Conservation (phyloP, 2,888 invertebrate species). For the Napeogenes inachia region DNA sequence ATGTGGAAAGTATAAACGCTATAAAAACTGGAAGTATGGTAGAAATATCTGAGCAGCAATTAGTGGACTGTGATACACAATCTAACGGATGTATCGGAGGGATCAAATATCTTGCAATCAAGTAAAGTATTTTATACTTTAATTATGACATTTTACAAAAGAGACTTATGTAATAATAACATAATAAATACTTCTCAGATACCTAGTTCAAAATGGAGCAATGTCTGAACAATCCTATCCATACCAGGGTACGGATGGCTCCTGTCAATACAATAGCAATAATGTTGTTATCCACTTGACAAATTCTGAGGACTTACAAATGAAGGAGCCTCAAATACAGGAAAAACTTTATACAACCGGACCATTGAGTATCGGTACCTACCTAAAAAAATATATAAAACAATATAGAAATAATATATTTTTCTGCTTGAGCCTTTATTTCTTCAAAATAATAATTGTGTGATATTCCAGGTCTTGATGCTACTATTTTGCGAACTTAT, state of each 20-base stretch:
- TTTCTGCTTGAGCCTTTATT: too few species aligned
- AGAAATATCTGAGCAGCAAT: not conserved
- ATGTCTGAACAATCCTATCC: slow-evolving; percentile 1
- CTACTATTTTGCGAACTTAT: not conserved
- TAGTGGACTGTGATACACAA: slow-evolving; percentile 29
- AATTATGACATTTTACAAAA: too few species aligned
- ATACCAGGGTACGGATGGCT: not conserved
- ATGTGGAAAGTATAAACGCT: slow-evolving; percentile 1
- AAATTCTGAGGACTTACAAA: not conserved
- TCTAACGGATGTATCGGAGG: slow-evolving; percentile 24
- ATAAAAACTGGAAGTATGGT: not conserved
- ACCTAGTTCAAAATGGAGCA: not conserved
- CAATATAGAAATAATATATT: too few species aligned
- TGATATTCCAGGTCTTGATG: not conserved
- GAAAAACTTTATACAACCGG: not conserved
- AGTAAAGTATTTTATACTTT: too few species aligned
- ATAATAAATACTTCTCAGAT: not conserved
- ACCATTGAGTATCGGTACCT: slow-evolving; percentile 1
- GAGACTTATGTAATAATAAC: not conserved
- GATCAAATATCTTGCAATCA: too few species aligned
- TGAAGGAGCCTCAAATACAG: not conserved
- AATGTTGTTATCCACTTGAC: not conserved
- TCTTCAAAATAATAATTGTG: not conserved
- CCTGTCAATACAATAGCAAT: not conserved
- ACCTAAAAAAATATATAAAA: too few species aligned